Evolutionary conservation across 2,113 vertebrate species (phyloP), one percentile per base, ranked within the genome.

Genomic region (Corydoras sp.): DNA sequence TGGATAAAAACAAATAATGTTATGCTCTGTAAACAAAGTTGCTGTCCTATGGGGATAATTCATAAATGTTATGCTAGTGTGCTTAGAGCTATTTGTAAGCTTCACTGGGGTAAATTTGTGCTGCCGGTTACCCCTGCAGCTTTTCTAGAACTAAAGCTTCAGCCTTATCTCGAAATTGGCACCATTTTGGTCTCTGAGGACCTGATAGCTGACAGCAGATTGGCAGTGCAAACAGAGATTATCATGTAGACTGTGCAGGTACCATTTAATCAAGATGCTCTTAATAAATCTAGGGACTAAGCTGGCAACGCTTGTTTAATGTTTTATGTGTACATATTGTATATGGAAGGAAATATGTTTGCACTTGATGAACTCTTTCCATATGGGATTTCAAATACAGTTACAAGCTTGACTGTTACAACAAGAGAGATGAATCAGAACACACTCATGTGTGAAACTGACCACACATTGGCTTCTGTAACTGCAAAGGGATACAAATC

Each of bases 81-180:
- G 29, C 9, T 14, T 31, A 18, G 30, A 12, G 65, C 11, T 29
- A 32, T 29, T 14, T 63, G 31, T 31, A 10, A 70, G 69, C 29
- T 61, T 50, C 8, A 55, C 49, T 2, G 56, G 4, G 24, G 10
- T 29, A 11, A 43, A 24, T 2, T 58, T 43, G n/a, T 60, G 56
- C 53, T 60, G 5, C 14, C 32, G 12, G 54, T 13, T 3, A 10
- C 4, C 43, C 18, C 35, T 18, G 60, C 53, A 43, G 35, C 35
- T 43, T 43, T 69, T 32, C 54, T 64, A 53, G 67, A 60, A 50
- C 18, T 73, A 30, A 68, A 69, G 59, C 18, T 43, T 29, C 8
- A 56, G 9, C 66, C 67, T 74, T 74, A 74, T 77, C 76, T 67
- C 51, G 55, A 65, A 65, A 71, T 30, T 11, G 55, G 58, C 43